phyloP scores from a whole-genome alignment of 2,113 vertebrate genomes.

The Ancistrus triradiatus region DNA sequence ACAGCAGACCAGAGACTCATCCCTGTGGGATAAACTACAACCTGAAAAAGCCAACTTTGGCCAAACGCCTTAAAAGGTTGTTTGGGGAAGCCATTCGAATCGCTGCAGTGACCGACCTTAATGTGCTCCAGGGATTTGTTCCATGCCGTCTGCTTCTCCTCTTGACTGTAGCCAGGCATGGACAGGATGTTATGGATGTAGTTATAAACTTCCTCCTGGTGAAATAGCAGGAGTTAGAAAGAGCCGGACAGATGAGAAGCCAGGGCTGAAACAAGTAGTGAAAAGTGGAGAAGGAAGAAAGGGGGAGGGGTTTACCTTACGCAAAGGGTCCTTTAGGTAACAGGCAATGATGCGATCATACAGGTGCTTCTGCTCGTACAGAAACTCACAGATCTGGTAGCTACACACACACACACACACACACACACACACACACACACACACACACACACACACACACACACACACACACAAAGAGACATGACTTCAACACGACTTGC shows the following conservation, averaged over 20 bases:
- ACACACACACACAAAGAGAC: no score
- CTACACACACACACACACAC: no score
- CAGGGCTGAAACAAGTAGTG: not conserved
- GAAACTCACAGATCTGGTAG: slow-evolving; percentile 96
- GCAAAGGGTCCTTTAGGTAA: slow-evolving; percentile 85
- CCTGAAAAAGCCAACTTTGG: no score
- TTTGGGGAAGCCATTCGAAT: no score
- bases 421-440: not conserved
- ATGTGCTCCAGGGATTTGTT: slow-evolving; percentile 79
- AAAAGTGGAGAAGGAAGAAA: not conserved
- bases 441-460: not conserved
- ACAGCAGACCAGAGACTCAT: no score
- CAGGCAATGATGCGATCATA: slow-evolving; percentile 90
- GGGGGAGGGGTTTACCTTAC: slow-evolving; percentile 72
- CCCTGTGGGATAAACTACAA: no score
- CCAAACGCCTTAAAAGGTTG: no score
- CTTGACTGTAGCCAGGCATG: slow-evolving; percentile 82
- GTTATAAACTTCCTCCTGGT: slow-evolving; percentile 87
- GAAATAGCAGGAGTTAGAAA: not conserved
- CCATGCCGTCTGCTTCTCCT: slow-evolving; percentile 83
- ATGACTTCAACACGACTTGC: no score
- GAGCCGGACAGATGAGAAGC: not conserved
- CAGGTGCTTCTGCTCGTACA: slow-evolving; percentile 86
- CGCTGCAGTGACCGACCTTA: slow-evolving; percentile 63
- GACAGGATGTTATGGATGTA: slow-evolving; percentile 93